Conservation (phyloP, 1,140 invertebrate genomes). For the Amphibalanus amphitrite region DNA sequence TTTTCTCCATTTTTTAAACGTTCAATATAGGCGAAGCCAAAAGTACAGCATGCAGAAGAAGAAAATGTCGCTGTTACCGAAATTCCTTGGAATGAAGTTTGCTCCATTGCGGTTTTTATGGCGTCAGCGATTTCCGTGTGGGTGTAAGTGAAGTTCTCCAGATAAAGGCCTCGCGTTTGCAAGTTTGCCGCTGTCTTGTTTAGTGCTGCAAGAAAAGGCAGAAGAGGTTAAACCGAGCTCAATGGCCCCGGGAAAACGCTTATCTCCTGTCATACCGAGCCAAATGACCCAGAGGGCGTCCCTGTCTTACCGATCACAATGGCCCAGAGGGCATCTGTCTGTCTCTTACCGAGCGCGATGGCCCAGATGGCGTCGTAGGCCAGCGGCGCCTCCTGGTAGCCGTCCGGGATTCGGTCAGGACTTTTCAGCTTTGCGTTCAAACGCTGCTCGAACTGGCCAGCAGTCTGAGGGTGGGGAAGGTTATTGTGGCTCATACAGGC, state of each 20-base stretch:
- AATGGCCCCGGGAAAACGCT: too few species aligned
- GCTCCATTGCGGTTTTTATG: conserved; percentile 93
- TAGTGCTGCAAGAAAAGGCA: conserved; percentile 53
- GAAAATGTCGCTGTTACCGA: too few species aligned
- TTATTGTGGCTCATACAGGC: conserved; percentile 15
- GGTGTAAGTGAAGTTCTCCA: conserved; percentile 95
- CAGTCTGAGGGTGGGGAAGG: too few species aligned
- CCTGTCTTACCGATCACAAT: too few species aligned
- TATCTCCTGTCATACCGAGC: too few species aligned
- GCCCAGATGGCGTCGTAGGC: conserved; percentile 99
- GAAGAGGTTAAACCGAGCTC: too few species aligned
- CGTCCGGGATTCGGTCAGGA: conserved; percentile 38
- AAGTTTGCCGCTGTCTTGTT: conserved; percentile 90
- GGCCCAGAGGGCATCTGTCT: too few species aligned
- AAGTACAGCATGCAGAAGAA: too few species aligned
- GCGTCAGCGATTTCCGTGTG: conserved; percentile 86
- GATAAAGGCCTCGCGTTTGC: conserved; percentile 55
- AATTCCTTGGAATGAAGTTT: conserved; percentile 90
- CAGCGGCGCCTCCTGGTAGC: conserved; percentile 64
- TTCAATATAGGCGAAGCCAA: too few species aligned
- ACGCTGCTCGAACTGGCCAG: conserved; percentile 37
- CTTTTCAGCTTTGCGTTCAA: conserved; percentile 59
- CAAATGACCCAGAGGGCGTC: too few species aligned
- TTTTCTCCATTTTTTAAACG: too few species aligned
- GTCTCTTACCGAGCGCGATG: conserved; percentile 68